phyloP scores from a whole-genome alignment of 2,888 invertebrate genomes.

The Perizoma flavofasciatum region DNA sequence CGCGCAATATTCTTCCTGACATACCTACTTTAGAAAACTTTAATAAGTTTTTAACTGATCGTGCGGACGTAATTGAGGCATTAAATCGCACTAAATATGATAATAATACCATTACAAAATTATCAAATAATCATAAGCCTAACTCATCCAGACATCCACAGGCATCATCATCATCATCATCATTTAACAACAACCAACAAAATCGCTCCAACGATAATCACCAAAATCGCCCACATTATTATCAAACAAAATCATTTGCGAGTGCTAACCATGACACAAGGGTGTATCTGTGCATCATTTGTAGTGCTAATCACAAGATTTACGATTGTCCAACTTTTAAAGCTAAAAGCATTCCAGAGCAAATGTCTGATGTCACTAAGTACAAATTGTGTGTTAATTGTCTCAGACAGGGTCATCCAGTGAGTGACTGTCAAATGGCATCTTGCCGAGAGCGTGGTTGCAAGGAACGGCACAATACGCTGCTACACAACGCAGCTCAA shows the following conservation, averaged over 20 bases:
- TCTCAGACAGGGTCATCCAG: slow-evolving; percentile 34
- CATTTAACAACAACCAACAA: background rate
- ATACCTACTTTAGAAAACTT: slow-evolving; percentile 3
- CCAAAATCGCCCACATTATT: slow-evolving; percentile 1
- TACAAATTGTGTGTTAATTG: slow-evolving; percentile 39
- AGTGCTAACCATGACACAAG: slow-evolving; percentile 1
- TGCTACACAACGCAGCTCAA: slow-evolving; percentile 29
- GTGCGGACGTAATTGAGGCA: slow-evolving; percentile 38
- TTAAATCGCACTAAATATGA: slow-evolving; percentile 1
- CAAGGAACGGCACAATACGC: slow-evolving; percentile 34
- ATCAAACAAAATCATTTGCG: slow-evolving; percentile 26
- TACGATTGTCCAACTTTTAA: slow-evolving; percentile 41
- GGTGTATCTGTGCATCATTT: slow-evolving; percentile 30
- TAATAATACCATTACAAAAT: background rate
- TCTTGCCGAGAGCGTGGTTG: slow-evolving; percentile 36
- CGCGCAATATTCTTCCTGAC: background rate
- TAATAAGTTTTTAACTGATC: slow-evolving; percentile 21
- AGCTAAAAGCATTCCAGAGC: slow-evolving; percentile 27
- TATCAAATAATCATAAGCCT: slow-evolving; percentile 5
- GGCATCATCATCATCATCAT: too few relatives aligned
- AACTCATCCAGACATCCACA: too few relatives aligned
- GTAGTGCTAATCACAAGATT: slow-evolving; percentile 36
- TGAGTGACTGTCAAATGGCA: slow-evolving; percentile 37
- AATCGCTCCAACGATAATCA: too few relatives aligned
- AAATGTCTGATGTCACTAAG: slow-evolving; percentile 23